Evolutionary conservation across 2,797 vertebrate genomes (phyloP), one percentile per base, ranked within the genome.

Genomic region (Eulemur rubriventer): DNA sequence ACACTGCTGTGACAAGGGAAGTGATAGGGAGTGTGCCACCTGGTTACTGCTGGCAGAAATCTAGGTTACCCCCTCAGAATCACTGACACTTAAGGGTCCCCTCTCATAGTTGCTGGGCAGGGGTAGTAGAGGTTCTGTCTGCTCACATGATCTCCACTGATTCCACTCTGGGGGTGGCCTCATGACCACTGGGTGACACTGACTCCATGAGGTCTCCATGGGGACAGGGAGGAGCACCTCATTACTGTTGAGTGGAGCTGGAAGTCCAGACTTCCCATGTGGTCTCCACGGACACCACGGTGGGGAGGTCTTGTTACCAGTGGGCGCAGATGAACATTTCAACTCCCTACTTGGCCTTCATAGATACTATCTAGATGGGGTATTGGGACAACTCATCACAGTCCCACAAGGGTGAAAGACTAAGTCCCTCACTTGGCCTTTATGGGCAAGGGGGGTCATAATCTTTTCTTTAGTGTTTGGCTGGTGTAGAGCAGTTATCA

Each of bases 1-100:
- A 46, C 24, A 24, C 3, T 52, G 35, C 28, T 61, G 26, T 38
- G 38, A 43, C 9, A 30, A 9, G 11, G 6, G 13, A 57, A 43
- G 16, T 4, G 16, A 2, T 24, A 50, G 8, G 57, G 26, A 69
- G 9, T 6, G 16, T 16, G 70, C 7, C 26, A 86, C 26, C 17
- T 41, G 26, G 30, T 30, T 70, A n/a, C 59, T 92, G 61, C 46
- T 13, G 8, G 48, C 6, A 35, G 28, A 89, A 89, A 70, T 28
- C 61, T 48, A 33, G 55, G 22, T 18, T n/a, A 6, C 41, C n/a
- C n/a, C 7, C 24, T 59, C 4, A 7, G 70, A 38, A 20, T 1
- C 0, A 0, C 4, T 14, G 41, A 17, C 7, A 24, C 16, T 28
- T 2, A 18, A 26, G 22, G 20, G 38, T 18, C 1, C 18, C 69